Evolutionary conservation across 92 coral and sea anemone species (phyloP).

Genomic region (Palythoa grandis): DNA sequence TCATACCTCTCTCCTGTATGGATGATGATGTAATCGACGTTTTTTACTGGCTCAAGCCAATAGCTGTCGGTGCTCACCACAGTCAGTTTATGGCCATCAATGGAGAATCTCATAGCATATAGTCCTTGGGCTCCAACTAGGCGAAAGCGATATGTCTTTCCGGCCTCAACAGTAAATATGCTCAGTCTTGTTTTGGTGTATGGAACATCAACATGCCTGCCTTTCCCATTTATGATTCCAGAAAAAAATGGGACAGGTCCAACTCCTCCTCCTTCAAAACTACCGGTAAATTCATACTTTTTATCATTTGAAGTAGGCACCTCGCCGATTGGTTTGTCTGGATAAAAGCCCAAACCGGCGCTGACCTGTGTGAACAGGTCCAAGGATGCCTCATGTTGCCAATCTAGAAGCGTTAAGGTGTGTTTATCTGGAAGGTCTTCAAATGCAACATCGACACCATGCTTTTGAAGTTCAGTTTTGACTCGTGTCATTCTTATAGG

Average conservation of each 20-base stretch:
- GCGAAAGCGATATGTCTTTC: constrained; percentile 70
- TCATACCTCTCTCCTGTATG: constrained; percentile 81
- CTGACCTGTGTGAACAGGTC: constrained; percentile 56
- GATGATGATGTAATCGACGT: constrained; percentile 71
- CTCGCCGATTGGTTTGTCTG: constrained; percentile 6
- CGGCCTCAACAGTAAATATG: constrained; percentile 65
- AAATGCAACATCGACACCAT: constrained; percentile 17
- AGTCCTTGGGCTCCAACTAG: constrained; percentile 64
- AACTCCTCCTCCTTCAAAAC: constrained; percentile 50
- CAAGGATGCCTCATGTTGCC: constrained; percentile 65
- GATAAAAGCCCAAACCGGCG: constrained; percentile 50
- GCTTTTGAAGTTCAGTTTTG: background rate
- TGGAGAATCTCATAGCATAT: constrained; percentile 54
- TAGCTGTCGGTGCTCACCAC: constrained; percentile 79
- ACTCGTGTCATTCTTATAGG: too few relatives aligned
- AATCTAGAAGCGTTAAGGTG: constrained; percentile 60
- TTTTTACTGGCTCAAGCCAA: constrained; percentile 60
- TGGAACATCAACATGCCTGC: constrained; percentile 63
- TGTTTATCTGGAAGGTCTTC: constrained; percentile 52
- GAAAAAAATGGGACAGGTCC: constrained; percentile 80
- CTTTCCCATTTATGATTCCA: constrained; percentile 80
- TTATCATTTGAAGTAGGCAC: constrained; percentile 56
- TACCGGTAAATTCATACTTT: constrained; percentile 25
- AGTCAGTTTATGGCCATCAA: constrained; percentile 68
- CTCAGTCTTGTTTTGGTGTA: constrained; percentile 57